Conservation (phyloP, 1,140 invertebrate species). For the Pemphigus obesinymphae region DNA sequence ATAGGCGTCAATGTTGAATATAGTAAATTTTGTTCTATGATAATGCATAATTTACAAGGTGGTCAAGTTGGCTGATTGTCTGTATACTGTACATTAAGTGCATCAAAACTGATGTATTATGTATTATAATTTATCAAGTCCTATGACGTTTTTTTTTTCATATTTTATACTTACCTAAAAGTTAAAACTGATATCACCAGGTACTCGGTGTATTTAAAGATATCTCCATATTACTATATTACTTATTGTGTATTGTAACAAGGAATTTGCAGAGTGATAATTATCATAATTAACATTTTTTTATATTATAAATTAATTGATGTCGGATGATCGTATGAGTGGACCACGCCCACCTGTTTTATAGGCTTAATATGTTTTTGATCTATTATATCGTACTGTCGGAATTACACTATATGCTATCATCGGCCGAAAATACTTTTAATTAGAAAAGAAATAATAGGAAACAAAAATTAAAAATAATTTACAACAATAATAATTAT, state of each 20-base stretch:
- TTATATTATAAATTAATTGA: slow-evolving; percentile 28
- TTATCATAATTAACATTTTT: slow-evolving; percentile 38
- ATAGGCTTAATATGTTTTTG: slow-evolving; percentile 29
- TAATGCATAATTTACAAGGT: not conserved
- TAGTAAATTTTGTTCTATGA: not conserved
- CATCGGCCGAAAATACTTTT: slow-evolving; percentile 16
- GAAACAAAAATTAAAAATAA: slow-evolving; percentile 30
- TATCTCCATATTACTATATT: not conserved
- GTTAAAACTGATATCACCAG: not conserved
- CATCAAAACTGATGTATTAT: not conserved
- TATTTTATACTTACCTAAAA: not conserved
- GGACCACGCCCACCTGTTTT: slow-evolving; percentile 27
- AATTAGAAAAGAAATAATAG: slow-evolving; percentile 25
- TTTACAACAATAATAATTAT: slow-evolving; percentile 37
- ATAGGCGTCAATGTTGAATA: not conserved
- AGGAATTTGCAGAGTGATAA: slow-evolving; percentile 17
- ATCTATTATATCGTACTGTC: slow-evolving; percentile 8
- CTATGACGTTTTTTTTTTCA: not conserved
- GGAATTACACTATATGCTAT: not conserved
- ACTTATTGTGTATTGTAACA: slow-evolving; percentile 13
- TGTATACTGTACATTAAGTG: not conserved
- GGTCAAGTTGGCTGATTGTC: not conserved
- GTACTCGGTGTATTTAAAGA: not conserved
- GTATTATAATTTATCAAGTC: not conserved
- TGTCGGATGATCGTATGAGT: not conserved